phyloP scores from a whole-genome alignment of 1,140 invertebrate species.

The Cotesia typhae region DNA sequence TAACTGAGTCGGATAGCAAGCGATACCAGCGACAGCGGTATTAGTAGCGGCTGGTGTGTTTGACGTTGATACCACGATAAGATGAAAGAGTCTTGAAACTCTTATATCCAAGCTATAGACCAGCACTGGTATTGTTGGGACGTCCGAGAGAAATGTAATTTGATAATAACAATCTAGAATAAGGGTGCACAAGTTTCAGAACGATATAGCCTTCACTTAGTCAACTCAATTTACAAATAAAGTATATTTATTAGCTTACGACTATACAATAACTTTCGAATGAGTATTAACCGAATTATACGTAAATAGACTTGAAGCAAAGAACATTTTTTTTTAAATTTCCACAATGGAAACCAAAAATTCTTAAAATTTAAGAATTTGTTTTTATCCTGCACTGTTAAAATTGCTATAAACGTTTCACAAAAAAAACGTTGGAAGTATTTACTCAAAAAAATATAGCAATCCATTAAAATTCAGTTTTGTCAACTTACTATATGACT shows the following conservation, averaged over 20 bases:
- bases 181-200: constrained; percentile 15
- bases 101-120: constrained; percentile 62
- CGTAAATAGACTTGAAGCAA: no score
- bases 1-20: constrained; percentile 7
- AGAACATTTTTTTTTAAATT: no score
- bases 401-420: no score
- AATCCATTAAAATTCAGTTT: no score
- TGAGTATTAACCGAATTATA: no score
- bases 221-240: neutral
- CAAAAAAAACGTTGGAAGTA: no score
- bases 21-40: constrained; percentile 17
- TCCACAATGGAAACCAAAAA: no score
- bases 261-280: no score
- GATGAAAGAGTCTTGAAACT: constrained; percentile 62
- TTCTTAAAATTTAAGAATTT: no score
- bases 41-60: constrained; percentile 55
- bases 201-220: neutral
- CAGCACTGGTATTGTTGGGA: constrained; percentile 58
- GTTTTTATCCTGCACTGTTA: no score
- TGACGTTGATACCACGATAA: constrained; percentile 67
- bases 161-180: constrained; percentile 24
- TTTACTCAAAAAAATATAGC: no score
- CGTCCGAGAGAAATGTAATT: constrained; percentile 61
- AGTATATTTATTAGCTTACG: neutral
- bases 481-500: no score